These are phyloP conservation scores for Mugil cephalus DNA, from an alignment of 2,113 vertebrate species.

Conservation along the genomic window DNA sequence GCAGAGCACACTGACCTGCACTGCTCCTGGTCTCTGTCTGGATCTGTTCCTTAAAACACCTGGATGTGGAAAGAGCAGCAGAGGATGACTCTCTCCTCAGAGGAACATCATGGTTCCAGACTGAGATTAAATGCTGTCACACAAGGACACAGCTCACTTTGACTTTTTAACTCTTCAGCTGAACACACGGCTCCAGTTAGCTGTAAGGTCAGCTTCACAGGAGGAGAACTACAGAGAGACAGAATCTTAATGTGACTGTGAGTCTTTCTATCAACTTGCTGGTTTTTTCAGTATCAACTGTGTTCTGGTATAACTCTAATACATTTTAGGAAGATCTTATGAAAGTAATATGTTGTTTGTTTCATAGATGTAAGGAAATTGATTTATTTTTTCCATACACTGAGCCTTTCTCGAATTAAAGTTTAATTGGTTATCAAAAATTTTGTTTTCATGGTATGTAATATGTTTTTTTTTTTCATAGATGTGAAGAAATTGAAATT, in stretches of 20 bases:
- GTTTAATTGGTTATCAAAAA: too few relatives aligned
- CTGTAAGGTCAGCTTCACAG: constrained; percentile 57
- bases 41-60: constrained; percentile 38
- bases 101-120: background rate
- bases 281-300: too few relatives aligned
- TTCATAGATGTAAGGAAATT: too few relatives aligned
- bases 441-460: too few relatives aligned
- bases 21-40: constrained; percentile 56
- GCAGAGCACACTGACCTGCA: constrained; percentile 58
- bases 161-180: constrained; percentile 49
- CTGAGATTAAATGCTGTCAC: constrained; percentile 1
- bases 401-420: too few relatives aligned
- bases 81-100: background rate
- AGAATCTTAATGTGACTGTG: background rate
- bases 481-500: too few relatives aligned
- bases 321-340: too few relatives aligned
- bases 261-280: too few relatives aligned
- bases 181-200: constrained; percentile 45
- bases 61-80: constrained; percentile 51
- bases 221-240: constrained; percentile 16
- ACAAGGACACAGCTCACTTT: constrained; percentile 38
- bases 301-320: too few relatives aligned
- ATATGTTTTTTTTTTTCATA: too few relatives aligned
- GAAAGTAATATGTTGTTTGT: too few relatives aligned
- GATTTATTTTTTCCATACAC: too few relatives aligned